These are phyloP conservation scores for Telenomus remus DNA, from an alignment of 1,140 invertebrate species.

Conservation along the genomic window DNA sequence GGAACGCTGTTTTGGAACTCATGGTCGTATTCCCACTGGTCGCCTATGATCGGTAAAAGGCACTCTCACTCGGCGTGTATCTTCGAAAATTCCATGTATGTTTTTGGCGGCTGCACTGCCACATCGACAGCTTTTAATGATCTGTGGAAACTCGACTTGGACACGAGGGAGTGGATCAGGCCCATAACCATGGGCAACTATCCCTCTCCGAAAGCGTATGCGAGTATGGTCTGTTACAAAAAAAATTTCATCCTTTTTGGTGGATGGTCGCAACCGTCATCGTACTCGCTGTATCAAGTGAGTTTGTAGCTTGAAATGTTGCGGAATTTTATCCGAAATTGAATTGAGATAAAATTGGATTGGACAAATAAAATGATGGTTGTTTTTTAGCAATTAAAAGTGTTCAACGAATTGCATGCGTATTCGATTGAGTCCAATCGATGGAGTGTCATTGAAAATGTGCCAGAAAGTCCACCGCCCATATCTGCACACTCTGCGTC, in stretches of 20 bases:
- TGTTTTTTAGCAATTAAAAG: constrained; percentile 78
- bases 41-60: constrained; percentile 87
- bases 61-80: constrained; percentile 94
- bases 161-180: constrained; percentile 87
- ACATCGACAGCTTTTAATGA: constrained; percentile 97
- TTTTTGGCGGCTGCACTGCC: constrained; percentile 97
- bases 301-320: not conserved
- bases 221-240: constrained; percentile 90
- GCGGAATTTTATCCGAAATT: no score
- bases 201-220: constrained; percentile 96
- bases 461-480: constrained; percentile 81
- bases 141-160: constrained; percentile 94
- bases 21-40: constrained; percentile 75
- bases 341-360: no score
- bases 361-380: no score
- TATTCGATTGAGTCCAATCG: constrained; percentile 89
- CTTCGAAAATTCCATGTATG: constrained; percentile 90
- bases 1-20: constrained; percentile 83
- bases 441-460: constrained; percentile 84
- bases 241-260: constrained; percentile 93
- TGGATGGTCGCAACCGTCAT: constrained; percentile 95
- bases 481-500: constrained; percentile 95
- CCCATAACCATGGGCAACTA: constrained; percentile 90
- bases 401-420: constrained; percentile 95
- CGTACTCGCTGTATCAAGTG: constrained; percentile 92